Base-by-base conservation (phyloP, 2,888 invertebrate species). In the Drosophila robusta region DNA sequence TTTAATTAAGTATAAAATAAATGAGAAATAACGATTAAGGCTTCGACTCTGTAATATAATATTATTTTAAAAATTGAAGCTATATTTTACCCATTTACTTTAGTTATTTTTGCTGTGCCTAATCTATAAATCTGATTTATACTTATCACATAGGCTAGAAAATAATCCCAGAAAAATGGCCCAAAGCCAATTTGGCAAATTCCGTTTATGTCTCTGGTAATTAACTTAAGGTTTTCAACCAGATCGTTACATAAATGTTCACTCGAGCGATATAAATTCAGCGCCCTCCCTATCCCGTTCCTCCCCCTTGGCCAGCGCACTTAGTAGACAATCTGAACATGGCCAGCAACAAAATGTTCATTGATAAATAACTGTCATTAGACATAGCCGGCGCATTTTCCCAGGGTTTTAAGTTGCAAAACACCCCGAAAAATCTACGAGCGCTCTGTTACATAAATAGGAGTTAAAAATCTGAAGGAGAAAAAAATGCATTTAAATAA, bases 331-430 rank as follows among this genome's bases (percentile, higher is more conserved):
- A 61, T 22, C 51, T 61, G 18, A 41, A 16, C 45, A 46, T 16
- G 55, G 32, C 16, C 55, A 24, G 36, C 50, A 32, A 65, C 46
- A 63, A 64, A 68, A 61, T 60, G 55, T 60, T 67, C 72, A 84
- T 78, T 85, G 87, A 85, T 80, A 76, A 85, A 85, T 87, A 80
- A 85, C 76, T 80, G 73, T 76, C 82, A 85, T 85, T 85, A 84
- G 70, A 50, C 46, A 39, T 45, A 45, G 52, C 51, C 57, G 55
- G 54, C 38, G 60, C 46, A 52, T 63, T 71, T 71, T 82, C 80
- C 78, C 78, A 76, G 73, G 78, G 63, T 41, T 49, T 51, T 50
- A 42, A 39, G 50, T 73, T 66, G 62, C 67, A 70, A 64, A 63
- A 70, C 29, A 29, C 9, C 29, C 29, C 29, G 9, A 3, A 22